Conservation (phyloP, 2,113 vertebrate genomes). For the Scortum barcoo region DNA sequence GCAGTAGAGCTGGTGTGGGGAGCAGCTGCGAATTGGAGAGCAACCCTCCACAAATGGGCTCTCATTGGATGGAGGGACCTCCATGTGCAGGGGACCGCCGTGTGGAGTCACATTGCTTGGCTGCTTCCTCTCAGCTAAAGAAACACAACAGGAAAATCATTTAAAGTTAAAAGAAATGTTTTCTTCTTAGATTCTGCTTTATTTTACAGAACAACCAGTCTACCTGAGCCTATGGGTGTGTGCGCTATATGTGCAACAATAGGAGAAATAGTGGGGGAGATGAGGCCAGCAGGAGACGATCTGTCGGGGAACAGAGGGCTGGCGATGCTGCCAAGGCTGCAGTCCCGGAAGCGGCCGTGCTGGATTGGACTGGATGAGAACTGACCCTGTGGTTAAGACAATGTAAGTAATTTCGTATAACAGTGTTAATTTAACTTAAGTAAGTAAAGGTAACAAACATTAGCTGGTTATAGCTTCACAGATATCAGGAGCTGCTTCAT, state of each 20-base stretch:
- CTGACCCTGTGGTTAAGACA: slow-evolving; percentile 86
- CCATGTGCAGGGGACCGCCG: slow-evolving; percentile 73
- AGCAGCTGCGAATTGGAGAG: slow-evolving; percentile 92
- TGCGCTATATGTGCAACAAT: slow-evolving; percentile 85
- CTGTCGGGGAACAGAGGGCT: slow-evolving; percentile 88
- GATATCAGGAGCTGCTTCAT: no score
- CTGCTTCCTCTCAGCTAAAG: slow-evolving; percentile 85
- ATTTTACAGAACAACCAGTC: no score
- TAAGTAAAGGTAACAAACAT: background rate
- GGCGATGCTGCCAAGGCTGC: slow-evolving; percentile 91
- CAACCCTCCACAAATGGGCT: slow-evolving; percentile 94
- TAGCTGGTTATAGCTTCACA: no score
- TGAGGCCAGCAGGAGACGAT: slow-evolving; percentile 80
- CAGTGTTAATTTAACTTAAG: background rate
- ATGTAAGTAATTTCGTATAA: background rate
- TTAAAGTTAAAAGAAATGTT: no score
- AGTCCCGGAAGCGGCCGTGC: slow-evolving; percentile 85
- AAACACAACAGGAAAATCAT: slow-evolving; percentile 26
- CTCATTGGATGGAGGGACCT: slow-evolving; percentile 76
- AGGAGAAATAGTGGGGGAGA: slow-evolving; percentile 92
- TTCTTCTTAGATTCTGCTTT: no score
- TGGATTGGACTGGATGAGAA: slow-evolving; percentile 98
- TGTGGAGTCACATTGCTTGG: slow-evolving; percentile 86
- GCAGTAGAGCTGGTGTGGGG: slow-evolving; percentile 80
- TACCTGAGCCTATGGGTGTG: slow-evolving; percentile 89